Percentiles rank a stretch among this genome's conserved stretches.
Conservation (phyloP, 2,113 vertebrate genomes). For the Vulpes vulpes region DNA sequence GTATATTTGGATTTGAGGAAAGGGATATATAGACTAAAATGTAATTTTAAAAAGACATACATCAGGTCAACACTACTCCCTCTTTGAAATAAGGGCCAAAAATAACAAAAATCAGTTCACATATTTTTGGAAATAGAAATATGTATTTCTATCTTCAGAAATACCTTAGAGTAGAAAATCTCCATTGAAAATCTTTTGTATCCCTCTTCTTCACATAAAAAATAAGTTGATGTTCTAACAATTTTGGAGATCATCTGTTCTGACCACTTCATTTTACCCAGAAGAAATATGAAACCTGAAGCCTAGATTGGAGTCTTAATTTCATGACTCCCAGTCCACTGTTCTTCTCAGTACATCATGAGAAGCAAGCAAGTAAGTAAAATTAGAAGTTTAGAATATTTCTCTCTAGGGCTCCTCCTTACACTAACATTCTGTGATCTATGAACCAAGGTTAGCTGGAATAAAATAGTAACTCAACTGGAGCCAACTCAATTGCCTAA, state of each 20-base stretch:
- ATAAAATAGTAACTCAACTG: neutral
- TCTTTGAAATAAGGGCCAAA: neutral
- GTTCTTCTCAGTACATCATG: neutral
- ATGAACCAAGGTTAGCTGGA: neutral
- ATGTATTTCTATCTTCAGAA: neutral
- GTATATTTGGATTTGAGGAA: neutral
- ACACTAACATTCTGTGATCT: neutral
- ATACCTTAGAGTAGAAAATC: neutral
- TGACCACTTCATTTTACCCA: neutral
- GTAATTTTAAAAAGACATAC: neutral
- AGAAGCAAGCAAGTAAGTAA: neutral
- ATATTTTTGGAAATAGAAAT: neutral
- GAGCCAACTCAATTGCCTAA: neutral
- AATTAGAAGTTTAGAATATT: slow-evolving; percentile 12
- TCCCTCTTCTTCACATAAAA: neutral
- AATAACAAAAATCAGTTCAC: neutral
- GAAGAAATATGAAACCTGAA: neutral
- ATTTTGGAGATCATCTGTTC: neutral
- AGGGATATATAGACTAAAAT: neutral
- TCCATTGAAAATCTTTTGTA: neutral
- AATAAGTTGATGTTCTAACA: neutral
- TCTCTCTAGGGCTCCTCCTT: neutral
- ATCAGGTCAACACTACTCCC: neutral
- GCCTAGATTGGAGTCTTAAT: neutral
- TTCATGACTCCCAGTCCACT: neutral